These are phyloP conservation scores for Ecdyonurus torrentis DNA, from an alignment of 2,888 invertebrate genomes.

Conservation along the genomic window DNA sequence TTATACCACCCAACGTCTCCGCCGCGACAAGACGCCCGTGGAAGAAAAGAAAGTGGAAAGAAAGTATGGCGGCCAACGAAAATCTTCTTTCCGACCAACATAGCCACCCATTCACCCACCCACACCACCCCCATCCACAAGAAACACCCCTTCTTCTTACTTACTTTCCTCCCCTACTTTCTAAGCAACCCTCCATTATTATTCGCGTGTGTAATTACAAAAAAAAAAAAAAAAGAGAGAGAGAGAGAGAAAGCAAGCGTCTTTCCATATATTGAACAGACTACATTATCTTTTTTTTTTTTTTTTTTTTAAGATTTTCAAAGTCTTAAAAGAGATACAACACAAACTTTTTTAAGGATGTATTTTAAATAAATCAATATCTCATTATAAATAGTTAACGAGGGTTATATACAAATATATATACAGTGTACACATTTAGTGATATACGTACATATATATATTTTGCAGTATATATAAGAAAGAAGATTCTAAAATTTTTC, in stretches of 20 bases:
- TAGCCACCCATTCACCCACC: not conserved
- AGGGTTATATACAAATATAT: not conserved
- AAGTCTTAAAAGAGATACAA: not conserved
- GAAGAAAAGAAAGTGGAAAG: slow-evolving; percentile 3
- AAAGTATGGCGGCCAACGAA: slow-evolving; percentile 1
- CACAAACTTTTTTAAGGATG: not conserved
- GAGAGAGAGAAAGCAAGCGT: not conserved
- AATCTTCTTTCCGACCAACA: slow-evolving; percentile 1
- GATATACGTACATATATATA: too few relatives aligned
- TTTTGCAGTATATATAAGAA: too few relatives aligned
- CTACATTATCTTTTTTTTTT: not conserved
- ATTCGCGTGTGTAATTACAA: slow-evolving; percentile 4
- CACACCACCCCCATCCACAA: too few relatives aligned
- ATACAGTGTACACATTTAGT: too few relatives aligned
- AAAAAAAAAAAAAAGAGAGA: not conserved
- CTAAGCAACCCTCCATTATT: slow-evolving; percentile 1
- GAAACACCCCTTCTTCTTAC: not conserved
- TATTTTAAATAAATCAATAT: not conserved
- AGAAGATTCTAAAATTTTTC: too few relatives aligned
- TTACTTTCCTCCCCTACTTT: not conserved
- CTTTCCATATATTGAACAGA: not conserved
- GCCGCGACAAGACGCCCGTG: not conserved
- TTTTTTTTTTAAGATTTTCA: not conserved
- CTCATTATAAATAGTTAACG: not conserved
- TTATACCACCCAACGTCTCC: not conserved